A percentile compares a stretch with the other conserved stretches of the same genome.
phyloP scores from a whole-genome alignment of 2,888 invertebrate species.

The Macaria notata region DNA sequence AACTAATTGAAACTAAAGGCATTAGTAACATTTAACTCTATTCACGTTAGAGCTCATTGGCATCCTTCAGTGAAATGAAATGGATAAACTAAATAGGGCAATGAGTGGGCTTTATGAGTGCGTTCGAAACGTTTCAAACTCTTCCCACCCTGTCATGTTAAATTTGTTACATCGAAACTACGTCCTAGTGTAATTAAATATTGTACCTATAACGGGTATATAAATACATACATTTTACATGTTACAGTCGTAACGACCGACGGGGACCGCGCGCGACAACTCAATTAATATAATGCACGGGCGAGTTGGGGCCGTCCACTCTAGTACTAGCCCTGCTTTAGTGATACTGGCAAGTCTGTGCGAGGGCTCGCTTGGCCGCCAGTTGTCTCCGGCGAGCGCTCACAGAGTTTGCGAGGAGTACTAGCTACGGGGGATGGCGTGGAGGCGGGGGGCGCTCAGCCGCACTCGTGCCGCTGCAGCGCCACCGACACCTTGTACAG shows the following conservation, averaged over 20 bases:
- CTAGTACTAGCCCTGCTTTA: no score
- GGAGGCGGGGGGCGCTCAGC: conserved; percentile 36
- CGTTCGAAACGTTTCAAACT: conserved; percentile 6
- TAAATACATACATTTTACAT: conserved; percentile 17
- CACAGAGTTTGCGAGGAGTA: no score
- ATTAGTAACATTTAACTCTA: conserved; percentile 31
- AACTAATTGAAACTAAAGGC: conserved; percentile 43
- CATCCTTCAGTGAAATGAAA: no score
- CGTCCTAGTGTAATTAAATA: conserved; percentile 16
- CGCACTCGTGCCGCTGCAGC: conserved; percentile 66
- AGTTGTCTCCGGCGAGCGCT: no score
- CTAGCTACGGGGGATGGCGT: not conserved
- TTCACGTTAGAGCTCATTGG: not conserved
- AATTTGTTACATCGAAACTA: conserved; percentile 26
- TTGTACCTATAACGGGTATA: conserved; percentile 20
- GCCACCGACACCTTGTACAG: conserved; percentile 74
- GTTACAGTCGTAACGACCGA: conserved; percentile 3
- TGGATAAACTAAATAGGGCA: no score
- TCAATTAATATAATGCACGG: not conserved
- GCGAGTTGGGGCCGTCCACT: not conserved
- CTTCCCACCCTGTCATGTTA: conserved; percentile 33
- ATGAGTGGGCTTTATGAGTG: conserved; percentile 15
- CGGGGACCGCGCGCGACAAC: conserved; percentile 12
- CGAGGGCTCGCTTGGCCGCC: no score
- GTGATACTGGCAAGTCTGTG: no score